Evolutionary conservation across 1,140 invertebrate genomes (phyloP).

Genomic region (Neotoxoptera formosana): DNA sequence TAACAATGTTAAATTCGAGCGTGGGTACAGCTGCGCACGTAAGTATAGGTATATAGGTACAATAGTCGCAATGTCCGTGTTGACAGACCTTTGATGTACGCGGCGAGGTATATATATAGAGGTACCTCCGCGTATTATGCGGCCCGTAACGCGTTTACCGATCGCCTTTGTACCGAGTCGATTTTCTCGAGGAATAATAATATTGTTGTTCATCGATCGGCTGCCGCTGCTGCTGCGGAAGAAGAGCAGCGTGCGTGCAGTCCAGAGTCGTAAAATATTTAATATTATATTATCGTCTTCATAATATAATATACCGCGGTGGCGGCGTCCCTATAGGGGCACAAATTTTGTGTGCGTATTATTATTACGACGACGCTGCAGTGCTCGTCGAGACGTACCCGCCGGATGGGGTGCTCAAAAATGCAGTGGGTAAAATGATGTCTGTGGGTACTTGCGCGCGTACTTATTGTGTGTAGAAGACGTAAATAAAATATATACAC

Average conservation of each 20-base stretch:
- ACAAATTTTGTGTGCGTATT: neutral
- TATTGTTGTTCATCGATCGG: neutral
- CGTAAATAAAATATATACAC: neutral
- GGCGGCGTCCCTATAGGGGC: neutral
- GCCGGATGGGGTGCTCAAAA: neutral
- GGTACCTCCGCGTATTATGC: neutral
- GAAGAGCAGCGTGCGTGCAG: neutral
- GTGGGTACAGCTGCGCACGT: neutral
- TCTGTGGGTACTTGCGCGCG: neutral
- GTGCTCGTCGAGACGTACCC: no score
- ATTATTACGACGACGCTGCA: no score
- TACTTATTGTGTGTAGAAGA: neutral
- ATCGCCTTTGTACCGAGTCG: neutral
- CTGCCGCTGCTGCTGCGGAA: rapidly evolving
- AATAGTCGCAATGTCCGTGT: neutral
- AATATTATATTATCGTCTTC: neutral
- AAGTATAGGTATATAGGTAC: neutral
- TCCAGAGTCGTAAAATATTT: neutral
- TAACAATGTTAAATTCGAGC: neutral
- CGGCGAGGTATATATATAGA: no score
- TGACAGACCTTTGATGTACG: neutral
- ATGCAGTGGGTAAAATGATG: neutral
- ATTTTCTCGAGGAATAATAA: neutral
- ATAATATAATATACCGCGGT: neutral
- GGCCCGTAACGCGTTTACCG: neutral